Evolutionary conservation across 2,888 invertebrate genomes (phyloP).

Genomic region (Venusia cambrica): DNA sequence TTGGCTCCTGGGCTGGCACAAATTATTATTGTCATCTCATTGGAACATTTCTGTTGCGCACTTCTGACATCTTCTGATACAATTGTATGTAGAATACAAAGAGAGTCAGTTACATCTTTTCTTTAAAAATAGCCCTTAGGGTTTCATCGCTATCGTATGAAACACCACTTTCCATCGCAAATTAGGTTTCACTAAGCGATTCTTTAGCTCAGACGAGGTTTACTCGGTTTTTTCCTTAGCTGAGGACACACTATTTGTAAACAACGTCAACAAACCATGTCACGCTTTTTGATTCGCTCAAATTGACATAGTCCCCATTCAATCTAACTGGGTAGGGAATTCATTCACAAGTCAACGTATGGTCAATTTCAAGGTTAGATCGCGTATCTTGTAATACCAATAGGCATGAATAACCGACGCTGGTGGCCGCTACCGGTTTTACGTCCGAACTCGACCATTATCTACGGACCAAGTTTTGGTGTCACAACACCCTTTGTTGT

Average conservation of each 20-base stretch:
- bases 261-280: conserved; percentile 33
- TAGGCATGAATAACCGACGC: conserved; percentile 41
- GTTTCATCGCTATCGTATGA: no score
- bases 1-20: no score
- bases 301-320: conserved; percentile 50
- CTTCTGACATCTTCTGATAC: no score
- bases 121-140: no score
- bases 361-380: conserved; percentile 54
- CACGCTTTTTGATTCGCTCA: conserved; percentile 42
- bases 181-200: conserved; percentile 13
- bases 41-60: no score
- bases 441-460: conserved; percentile 52
- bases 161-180: conserved; percentile 8
- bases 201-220: conserved; percentile 8
- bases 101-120: no score
- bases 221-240: conserved; percentile 10
- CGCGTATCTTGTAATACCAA: conserved; percentile 41
- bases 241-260: conserved; percentile 24
- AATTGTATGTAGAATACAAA: no score
- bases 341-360: conserved; percentile 56
- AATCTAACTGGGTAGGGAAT: conserved; percentile 46
- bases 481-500: conserved; percentile 57
- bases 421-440: conserved; percentile 70
- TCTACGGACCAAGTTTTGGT: conserved; percentile 48
- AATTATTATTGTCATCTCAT: no score